Evolutionary conservation across 2,888 invertebrate genomes (phyloP).

Genomic region (Microplitis deprimator): DNA sequence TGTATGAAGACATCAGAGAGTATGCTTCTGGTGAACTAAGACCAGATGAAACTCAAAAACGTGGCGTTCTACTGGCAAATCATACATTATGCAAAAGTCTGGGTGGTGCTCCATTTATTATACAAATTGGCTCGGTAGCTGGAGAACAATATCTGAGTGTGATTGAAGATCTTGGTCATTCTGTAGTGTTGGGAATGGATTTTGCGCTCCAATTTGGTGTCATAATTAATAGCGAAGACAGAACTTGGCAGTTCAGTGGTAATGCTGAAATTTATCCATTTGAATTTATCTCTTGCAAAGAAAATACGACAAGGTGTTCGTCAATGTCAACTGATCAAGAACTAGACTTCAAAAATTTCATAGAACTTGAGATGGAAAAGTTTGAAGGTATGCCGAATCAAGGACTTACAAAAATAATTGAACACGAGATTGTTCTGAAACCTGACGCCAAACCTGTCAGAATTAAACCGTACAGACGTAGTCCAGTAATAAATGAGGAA

Average conservation of each 20-base stretch:
- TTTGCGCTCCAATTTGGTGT: neutral
- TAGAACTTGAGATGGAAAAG: neutral
- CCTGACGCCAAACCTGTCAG: neutral
- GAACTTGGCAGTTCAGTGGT: neutral
- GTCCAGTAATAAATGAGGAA: neutral
- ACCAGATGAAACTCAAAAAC: neutral
- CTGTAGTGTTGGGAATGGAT: neutral
- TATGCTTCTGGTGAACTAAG: neutral
- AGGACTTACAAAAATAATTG: neutral
- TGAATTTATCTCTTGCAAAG: neutral
- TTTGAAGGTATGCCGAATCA: neutral
- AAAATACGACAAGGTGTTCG: neutral
- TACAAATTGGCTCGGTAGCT: neutral
- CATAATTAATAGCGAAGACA: neutral
- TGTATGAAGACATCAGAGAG: neutral
- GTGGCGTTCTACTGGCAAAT: neutral
- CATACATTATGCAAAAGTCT: neutral
- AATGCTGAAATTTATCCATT: neutral
- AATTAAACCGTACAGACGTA: neutral
- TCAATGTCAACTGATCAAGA: neutral
- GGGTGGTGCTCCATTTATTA: neutral
- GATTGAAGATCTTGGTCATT: neutral
- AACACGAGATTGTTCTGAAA: neutral
- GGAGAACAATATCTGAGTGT: neutral
- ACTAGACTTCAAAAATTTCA: neutral